Percentiles rank a stretch among this genome's conserved stretches.
Evolutionary conservation across 92 coral and sea anemone species (phyloP).

Genomic region (Meandrina meandrites): DNA sequence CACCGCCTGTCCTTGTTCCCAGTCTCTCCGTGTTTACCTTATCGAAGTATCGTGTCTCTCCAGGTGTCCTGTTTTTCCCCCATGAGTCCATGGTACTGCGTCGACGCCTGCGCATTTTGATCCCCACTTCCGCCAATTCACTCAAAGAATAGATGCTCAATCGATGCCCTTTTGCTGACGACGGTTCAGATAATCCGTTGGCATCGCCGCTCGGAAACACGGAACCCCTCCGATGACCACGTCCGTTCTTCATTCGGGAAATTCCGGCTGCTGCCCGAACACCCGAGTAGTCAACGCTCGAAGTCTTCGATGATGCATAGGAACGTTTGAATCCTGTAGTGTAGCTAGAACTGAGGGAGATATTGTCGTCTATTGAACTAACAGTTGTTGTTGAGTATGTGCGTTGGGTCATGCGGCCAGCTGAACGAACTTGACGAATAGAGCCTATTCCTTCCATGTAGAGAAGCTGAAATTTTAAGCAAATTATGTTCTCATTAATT

Average conservation of each 20-base stretch:
- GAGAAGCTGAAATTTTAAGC: neutral
- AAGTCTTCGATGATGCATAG: slow-evolving; percentile 40
- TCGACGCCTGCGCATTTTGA: slow-evolving; percentile 65
- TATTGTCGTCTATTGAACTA: slow-evolving; percentile 68
- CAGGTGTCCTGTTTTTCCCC: slow-evolving; percentile 71
- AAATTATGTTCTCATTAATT: neutral
- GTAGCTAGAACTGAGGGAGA: slow-evolving; percentile 66
- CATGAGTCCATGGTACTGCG: slow-evolving; percentile 81
- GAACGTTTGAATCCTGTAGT: slow-evolving; percentile 45
- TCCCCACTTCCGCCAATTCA: slow-evolving; percentile 74
- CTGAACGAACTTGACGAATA: slow-evolving; percentile 52
- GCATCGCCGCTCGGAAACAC: slow-evolving; percentile 46
- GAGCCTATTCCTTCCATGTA: slow-evolving; percentile 28
- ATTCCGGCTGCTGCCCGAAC: slow-evolving; percentile 77
- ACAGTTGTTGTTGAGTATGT: slow-evolving; percentile 60
- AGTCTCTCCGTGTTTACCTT: slow-evolving; percentile 56
- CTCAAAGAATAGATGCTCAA: slow-evolving; percentile 75
- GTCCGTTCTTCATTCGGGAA: slow-evolving; percentile 78
- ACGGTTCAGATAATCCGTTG: slow-evolving; percentile 31
- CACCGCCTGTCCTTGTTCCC: neutral
- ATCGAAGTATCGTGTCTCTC: slow-evolving; percentile 76
- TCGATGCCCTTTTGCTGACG: slow-evolving; percentile 57
- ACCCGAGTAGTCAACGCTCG: slow-evolving; percentile 66
- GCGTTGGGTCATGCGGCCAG: slow-evolving; percentile 64
- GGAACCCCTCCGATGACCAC: slow-evolving; percentile 52